Evolutionary conservation across 1,140 invertebrate genomes (phyloP), one percentile per base, ranked within the genome.

Genomic region (Homarus americanus): DNA sequence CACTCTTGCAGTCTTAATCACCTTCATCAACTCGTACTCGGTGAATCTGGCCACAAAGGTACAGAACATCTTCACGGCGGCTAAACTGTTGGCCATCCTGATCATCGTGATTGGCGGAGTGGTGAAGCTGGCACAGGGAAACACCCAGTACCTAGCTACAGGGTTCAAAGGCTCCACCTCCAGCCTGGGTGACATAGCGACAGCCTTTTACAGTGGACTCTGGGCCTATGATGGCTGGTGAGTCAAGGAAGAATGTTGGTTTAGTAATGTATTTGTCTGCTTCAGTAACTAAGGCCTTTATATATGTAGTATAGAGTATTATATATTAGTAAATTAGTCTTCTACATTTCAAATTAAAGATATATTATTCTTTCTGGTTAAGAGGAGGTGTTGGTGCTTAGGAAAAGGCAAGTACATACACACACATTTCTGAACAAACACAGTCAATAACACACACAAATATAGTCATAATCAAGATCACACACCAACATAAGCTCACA

Each of bases 181-280:
- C 0, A 96, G 96, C 36, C 94, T 96, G 1, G 97, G 97, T 10
- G 95, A 96, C 92, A 96, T 98, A 7, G 97, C 98, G 0, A 94
- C 98, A n/a, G 98, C 98, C 0, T 97, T 99, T 93, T 99, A 99
- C 94, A 98, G 97, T 75, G 98, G 98, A 0, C 95, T 99, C 0
- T 99, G 98, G 97, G 98, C 98, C 0, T 99, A 99, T 94, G 98
- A 99, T 94, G 98, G 98, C 66, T 99, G 98, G 97, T 91, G 63
- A 69, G 28, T 69, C 44, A 49, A 5, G 28, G n/a, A 32, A 28
- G 63, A 5, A 7, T 66, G 63, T 24, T 15, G 58, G 24, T n/a
- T n/a, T n/a, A n/a, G n/a, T n/a, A n/a, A n/a, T n/a, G n/a, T n/a
- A n/a, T n/a, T n/a, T n/a, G n/a, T n/a, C n/a, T n/a, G n/a, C n/a